Base-by-base conservation (phyloP, 2,113 vertebrate species). In the Stegostoma tigrinum region DNA sequence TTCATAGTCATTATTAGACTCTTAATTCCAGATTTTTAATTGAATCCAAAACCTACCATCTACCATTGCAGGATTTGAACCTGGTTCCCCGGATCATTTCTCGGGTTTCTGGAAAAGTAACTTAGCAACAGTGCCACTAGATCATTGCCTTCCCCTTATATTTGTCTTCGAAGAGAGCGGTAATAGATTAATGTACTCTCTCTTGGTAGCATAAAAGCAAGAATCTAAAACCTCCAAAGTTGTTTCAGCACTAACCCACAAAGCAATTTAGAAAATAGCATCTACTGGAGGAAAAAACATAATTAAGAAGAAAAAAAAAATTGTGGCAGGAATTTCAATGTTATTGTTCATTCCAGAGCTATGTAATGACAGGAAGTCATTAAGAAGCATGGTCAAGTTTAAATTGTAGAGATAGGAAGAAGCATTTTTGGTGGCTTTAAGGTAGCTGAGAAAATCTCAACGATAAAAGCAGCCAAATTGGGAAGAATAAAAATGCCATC, bases 301-400 rank as follows among this genome's bases (percentile, higher is more conserved):
- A 15, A 83, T 21, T 23, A 66, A 93, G 15, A 90, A 61, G 48
- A 61, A 34, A 91, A 23, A 93, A 66, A 38, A 34, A 52, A 64
- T 34, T 93, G 89, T 67, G 89, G 89, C 89, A 93, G n/a, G 64
- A 93, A 93, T 93, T 93, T 34, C 89, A 93, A 93, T 67, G 61
- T 64, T 93, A 66, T 66, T 66, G 61, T 93, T 38, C 89, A 91
- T 91, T 91, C 89, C 61, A 66, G 61, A 93, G 38, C 42, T 93
- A n/a, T 38, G n/a, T 93, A 93, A 93, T 93, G 89, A 67, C 89
- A 93, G 89, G 89, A 93, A 66, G 61, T 93, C n/a, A 66, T 93
- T 93, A 93, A 6, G 61, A 93, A 93, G 19, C 34, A 67, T 67
- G 61, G 89, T 93, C 61, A 93, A 67, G 34, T 93, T 93, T 93